Percentiles rank a stretch among this genome's conserved stretches.
Evolutionary conservation across 2,113 vertebrate genomes (phyloP).

Genomic region (Sprattus sprattus): DNA sequence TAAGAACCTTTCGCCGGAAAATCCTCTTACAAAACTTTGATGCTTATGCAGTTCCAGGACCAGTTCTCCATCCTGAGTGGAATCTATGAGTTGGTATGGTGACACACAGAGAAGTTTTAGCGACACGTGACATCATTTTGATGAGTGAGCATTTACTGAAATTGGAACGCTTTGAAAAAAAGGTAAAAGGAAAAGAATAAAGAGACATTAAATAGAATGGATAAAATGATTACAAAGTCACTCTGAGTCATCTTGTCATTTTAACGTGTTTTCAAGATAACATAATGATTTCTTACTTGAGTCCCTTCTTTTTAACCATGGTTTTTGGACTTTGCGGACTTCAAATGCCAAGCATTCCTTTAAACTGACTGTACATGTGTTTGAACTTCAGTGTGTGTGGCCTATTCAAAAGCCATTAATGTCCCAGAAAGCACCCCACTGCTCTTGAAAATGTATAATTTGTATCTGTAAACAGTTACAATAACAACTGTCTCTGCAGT

Average conservation of each 20-base stretch:
- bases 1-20: constrained; percentile 19
- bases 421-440: background rate
- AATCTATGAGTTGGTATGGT: background rate
- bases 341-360: background rate
- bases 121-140: background rate
- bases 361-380: background rate
- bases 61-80: background rate
- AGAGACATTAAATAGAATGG: background rate
- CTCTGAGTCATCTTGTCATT: background rate
- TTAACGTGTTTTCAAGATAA: background rate
- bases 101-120: background rate
- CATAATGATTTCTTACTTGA: background rate
- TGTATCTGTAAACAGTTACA: background rate
- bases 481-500: background rate
- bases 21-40: constrained; percentile 51
- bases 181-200: too few species aligned
- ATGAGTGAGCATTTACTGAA: background rate
- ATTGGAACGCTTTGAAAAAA: background rate
- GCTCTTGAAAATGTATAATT: background rate
- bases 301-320: background rate
- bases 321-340: background rate
- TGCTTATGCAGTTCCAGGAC: background rate
- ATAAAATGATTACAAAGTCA: background rate
- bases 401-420: background rate
- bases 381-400: constrained; percentile 9